These are phyloP conservation scores for Etheostoma perlongum DNA, from an alignment of 2,797 vertebrate genomes.

Conservation along the genomic window DNA sequence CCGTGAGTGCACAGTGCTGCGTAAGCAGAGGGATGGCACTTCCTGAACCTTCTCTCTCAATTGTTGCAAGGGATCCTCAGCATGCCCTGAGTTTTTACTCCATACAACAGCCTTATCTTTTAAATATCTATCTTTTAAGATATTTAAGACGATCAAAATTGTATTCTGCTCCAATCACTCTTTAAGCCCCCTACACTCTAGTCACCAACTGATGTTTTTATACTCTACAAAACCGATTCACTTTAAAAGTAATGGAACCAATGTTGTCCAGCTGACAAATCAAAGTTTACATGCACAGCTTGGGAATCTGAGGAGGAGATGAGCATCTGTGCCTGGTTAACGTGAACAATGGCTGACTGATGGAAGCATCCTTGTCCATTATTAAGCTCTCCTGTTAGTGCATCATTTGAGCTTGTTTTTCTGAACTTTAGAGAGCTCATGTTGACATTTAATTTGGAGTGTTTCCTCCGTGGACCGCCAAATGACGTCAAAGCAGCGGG, in stretches of 20 bases:
- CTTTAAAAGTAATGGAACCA: slow-evolving; percentile 3
- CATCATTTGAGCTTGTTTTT: slow-evolving; percentile 9
- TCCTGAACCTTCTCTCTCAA: slow-evolving; percentile 80
- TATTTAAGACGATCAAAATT: background rate
- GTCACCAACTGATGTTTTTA: slow-evolving; percentile 3
- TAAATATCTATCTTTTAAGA: background rate
- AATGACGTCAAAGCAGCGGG: slow-evolving; percentile 33
- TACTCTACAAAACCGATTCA: slow-evolving; percentile 7
- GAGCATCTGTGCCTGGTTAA: slow-evolving; percentile 28
- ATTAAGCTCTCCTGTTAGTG: slow-evolving; percentile 21
- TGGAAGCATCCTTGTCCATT: slow-evolving; percentile 22
- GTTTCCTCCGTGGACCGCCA: slow-evolving; percentile 36
- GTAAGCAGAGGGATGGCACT: slow-evolving; percentile 73
- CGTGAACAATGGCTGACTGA: slow-evolving; percentile 30
- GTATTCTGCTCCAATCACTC: background rate
- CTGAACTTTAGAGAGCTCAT: slow-evolving; percentile 11
- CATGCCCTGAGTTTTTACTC: slow-evolving; percentile 30
- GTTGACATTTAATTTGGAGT: slow-evolving; percentile 31
- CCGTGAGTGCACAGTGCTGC: slow-evolving; percentile 88
- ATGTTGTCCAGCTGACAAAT: slow-evolving; percentile 25
- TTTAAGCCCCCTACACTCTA: background rate
- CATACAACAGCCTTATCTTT: background rate
- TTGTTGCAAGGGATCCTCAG: slow-evolving; percentile 71
- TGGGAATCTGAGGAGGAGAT: slow-evolving; percentile 9
- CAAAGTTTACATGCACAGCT: slow-evolving; percentile 14